Base-by-base conservation (phyloP, 2,888 invertebrate species). In the Synanthedon myopaeformis region DNA sequence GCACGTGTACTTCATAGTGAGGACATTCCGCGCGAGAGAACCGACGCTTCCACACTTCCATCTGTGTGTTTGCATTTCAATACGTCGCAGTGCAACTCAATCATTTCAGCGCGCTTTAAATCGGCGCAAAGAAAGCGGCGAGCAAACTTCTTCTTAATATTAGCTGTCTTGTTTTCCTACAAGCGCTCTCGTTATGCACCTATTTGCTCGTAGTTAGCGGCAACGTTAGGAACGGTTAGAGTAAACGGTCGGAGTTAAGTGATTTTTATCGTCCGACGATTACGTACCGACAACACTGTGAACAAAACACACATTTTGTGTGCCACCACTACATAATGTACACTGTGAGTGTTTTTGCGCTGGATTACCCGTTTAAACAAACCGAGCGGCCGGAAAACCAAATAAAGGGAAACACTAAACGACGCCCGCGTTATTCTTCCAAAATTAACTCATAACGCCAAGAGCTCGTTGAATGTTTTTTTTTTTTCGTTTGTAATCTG, bases 391-490 rank as follows among this genome's bases (percentile, higher is more conserved):
- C 75, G 75, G 73, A 79, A 79, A 77, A 72, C 79, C 78, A 83
- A 85, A 85, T 82, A 86, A 83, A 84, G 79, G 79, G 76, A 76
- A 79, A 79, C 74, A 78, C 77, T 79, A 81, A 82, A 83, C 77
- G 67, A 70, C 76, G 69, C 67, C 66, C 74, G 78, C 83, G 80
- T 86, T 83, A 83, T 82, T 85, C 83, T 84, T 86, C 79, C 83
- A 79, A 83, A 86, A 87, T 87, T 87, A 86, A 87, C 87, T 85
- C 87, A 85, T 85, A 86, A 83, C 80, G 79, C 79, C 80, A 80
- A 82, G 80, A 77, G 80, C 74, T 75, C 74, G 81, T 79, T 80
- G 78, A 76, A 55, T 35, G 35, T 35, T 35, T 79, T 79, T 81
- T 81, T 79, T 83, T 79, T 83, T 83, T 78, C 69, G 66, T 69